A percentile compares a stretch with the other conserved stretches of the same genome.
Conservation (phyloP, 2,113 vertebrate genomes). For the Carettochelys insculpta region DNA sequence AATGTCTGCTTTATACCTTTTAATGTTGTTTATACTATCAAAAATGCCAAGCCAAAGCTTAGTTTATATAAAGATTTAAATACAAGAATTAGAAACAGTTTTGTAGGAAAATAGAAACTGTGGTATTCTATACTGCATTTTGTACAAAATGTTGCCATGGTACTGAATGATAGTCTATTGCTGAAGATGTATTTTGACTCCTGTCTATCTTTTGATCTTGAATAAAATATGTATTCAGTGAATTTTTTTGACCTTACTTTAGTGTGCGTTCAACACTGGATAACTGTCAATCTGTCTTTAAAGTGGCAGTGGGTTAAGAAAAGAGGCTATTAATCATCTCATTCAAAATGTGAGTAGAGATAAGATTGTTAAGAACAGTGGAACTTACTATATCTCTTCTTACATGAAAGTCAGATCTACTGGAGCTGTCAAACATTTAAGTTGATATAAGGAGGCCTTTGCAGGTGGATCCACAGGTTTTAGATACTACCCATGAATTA, state of each 20-base stretch:
- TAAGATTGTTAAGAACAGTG: constrained; percentile 23
- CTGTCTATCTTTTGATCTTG: constrained; percentile 67
- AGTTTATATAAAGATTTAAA: not conserved
- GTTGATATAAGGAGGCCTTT: constrained; percentile 44
- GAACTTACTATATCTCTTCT: constrained; percentile 21
- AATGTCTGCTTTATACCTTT: not conserved
- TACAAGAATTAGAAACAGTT: not conserved
- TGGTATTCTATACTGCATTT: not conserved
- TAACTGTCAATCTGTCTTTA: constrained; percentile 51
- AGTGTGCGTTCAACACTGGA: constrained; percentile 26
- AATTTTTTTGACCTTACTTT: constrained; percentile 43
- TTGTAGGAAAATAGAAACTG: not conserved
- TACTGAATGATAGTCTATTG: constrained; percentile 58
- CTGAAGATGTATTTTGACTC: constrained; percentile 68
- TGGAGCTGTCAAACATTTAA: constrained; percentile 42
- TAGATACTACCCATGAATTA: constrained; percentile 30
- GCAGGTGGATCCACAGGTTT: not conserved
- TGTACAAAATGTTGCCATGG: constrained; percentile 28
- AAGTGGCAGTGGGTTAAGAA: constrained; percentile 65
- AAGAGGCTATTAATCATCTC: constrained; percentile 65
- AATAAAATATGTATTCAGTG: constrained; percentile 59
- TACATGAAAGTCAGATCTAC: constrained; percentile 31
- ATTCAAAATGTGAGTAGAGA: constrained; percentile 34
- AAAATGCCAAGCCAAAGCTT: not conserved
- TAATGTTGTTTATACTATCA: not conserved